Evolutionary conservation across 2,888 invertebrate species (phyloP).

Genomic region (Prosopocoilus inquinatus): DNA sequence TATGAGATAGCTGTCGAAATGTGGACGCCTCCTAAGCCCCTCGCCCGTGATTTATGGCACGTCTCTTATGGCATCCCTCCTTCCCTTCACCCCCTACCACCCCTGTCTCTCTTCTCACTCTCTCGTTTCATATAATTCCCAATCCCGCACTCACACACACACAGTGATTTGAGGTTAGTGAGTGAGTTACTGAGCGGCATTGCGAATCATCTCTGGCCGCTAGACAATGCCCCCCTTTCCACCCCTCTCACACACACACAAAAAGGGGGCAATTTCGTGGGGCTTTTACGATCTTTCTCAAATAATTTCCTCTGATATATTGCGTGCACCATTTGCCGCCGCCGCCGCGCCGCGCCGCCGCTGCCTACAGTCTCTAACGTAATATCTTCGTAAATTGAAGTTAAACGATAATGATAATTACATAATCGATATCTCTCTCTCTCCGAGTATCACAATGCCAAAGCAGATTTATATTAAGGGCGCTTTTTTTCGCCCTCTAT

Average conservation of each 20-base stretch:
- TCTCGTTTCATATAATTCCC: conserved; percentile 27
- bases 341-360: too few species aligned
- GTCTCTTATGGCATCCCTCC: too few species aligned
- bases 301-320: conserved; percentile 20
- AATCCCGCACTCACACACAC: conserved; percentile 25
- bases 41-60: conserved; percentile 8
- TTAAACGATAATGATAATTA: too few species aligned
- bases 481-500: too few species aligned
- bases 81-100: too few species aligned
- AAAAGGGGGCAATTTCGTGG: conserved; percentile 18
- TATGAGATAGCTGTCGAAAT: conserved; percentile 45
- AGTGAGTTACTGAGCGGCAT: too few species aligned
- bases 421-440: too few species aligned
- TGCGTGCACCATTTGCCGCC: conserved; percentile 1
- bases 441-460: too few species aligned
- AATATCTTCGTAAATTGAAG: too few species aligned
- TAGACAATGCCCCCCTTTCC: conserved; percentile 12
- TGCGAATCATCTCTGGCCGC: conserved; percentile 22
- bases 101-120: neutral
- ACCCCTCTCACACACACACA: too few species aligned
- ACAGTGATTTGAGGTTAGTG: conserved; percentile 20
- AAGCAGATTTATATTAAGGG: too few species aligned
- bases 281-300: conserved; percentile 14
- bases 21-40: neutral
- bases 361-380: too few species aligned